Conservation (phyloP, 2,113 vertebrate genomes). For the Ptyas mucosa region DNA sequence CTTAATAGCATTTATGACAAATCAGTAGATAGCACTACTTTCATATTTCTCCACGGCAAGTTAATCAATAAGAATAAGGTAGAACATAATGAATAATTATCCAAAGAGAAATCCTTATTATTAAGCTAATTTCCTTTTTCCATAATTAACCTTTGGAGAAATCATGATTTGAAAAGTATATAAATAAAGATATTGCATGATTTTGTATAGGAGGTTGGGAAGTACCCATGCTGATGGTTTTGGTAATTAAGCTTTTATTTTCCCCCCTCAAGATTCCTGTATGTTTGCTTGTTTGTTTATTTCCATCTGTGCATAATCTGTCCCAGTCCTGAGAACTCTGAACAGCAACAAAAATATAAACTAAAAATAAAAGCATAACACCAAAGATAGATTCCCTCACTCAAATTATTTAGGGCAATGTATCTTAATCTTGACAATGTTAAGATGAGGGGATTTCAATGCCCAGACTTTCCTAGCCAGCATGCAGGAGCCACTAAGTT, state of each 20-base stretch:
- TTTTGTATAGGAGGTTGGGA: neutral
- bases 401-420: neutral
- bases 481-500: neutral
- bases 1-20: constrained; percentile 21
- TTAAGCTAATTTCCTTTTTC: constrained; percentile 10
- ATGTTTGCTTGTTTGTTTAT: neutral
- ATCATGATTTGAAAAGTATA: constrained; percentile 5
- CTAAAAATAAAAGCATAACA: neutral
- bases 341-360: neutral
- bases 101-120: constrained; percentile 19
- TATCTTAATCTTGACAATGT: neutral
- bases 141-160: constrained; percentile 10
- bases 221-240: neutral
- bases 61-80: constrained; percentile 31
- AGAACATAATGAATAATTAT: constrained; percentile 14
- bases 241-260: neutral
- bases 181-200: neutral
- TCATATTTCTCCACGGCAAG: neutral
- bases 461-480: neutral
- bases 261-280: neutral
- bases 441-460: neutral
- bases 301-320: neutral
- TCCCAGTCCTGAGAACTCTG: neutral
- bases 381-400: neutral
- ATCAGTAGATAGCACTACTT: neutral